Evolutionary conservation across 2,113 vertebrate genomes (phyloP), one percentile per base, ranked within the genome.

Genomic region (Muntiacus reevesi): DNA sequence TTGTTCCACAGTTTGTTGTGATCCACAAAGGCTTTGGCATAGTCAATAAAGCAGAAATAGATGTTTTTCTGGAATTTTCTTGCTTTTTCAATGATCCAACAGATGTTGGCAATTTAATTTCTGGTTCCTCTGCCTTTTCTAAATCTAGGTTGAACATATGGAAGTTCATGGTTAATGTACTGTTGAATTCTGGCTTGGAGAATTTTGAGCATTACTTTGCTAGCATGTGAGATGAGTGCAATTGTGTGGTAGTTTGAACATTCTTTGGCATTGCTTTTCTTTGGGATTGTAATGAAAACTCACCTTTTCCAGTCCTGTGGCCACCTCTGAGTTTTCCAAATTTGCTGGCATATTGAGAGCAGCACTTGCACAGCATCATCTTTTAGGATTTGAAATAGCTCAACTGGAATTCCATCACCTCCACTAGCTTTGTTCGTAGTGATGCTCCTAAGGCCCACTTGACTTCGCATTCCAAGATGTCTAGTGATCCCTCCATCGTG

Each of bases 311-410:
- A 71, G n/a, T 36, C 4, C 64, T 71, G 0, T 71, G n/a, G 64
- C 64, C 17, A 21, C 17, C 0, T 0, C 64, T 71, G 17, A 71
- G 64, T 21, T 71, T 71, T 21, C 64, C 64, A 5, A 67, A 36
- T 36, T 36, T 36, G 64, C 17, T 36, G 64, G 64, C 64, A 67
- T 67, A 36, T 21, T 36, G 64, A n/a, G 17, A 5, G 33, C 8
- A 11, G 64, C 17, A 36, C 33, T 36, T 36, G 21, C 64, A 67
- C 0, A 67, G 64, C 64, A 36, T 67, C 64, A 36, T 36, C 64
- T 36, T 67, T 67, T 11, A 36, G 33, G 64, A 36, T 36, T 36
- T 67, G 17, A 67, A 67, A 67, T 0, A 67, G 17, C 7, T 67
- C 64, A 10, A 0, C 0, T 67, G 33, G 33, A 67, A 67, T 67